These are phyloP conservation scores for Cydia splendana DNA, from an alignment of 1,140 invertebrate species.

Conservation along the genomic window DNA sequence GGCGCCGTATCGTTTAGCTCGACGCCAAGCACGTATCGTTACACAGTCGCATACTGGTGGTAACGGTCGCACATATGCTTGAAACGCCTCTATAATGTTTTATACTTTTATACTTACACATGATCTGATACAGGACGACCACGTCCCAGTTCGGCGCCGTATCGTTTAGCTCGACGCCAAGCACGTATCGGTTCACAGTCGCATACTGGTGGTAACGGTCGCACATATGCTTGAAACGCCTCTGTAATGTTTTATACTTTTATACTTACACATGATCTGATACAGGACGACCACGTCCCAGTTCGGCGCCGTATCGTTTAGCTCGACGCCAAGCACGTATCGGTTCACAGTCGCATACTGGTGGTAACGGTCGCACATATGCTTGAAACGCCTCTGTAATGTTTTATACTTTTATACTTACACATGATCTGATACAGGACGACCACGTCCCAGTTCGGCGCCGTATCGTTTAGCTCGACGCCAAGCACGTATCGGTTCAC, in stretches of 20 bases:
- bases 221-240: neutral
- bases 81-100: neutral
- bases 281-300: neutral
- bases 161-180: neutral
- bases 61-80: conserved; percentile 1
- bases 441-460: neutral
- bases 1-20: neutral
- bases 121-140: neutral
- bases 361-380: neutral
- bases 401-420: neutral
- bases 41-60: neutral
- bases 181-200: neutral
- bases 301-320: neutral
- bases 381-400: neutral
- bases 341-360: neutral
- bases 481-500: neutral
- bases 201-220: neutral
- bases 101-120: neutral
- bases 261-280: neutral
- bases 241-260: neutral
- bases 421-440: neutral
- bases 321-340: neutral
- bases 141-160: neutral
- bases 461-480: neutral
- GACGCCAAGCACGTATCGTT: neutral